Evolutionary conservation across 2,888 invertebrate species (phyloP).

Genomic region (Mamestra brassicae): DNA sequence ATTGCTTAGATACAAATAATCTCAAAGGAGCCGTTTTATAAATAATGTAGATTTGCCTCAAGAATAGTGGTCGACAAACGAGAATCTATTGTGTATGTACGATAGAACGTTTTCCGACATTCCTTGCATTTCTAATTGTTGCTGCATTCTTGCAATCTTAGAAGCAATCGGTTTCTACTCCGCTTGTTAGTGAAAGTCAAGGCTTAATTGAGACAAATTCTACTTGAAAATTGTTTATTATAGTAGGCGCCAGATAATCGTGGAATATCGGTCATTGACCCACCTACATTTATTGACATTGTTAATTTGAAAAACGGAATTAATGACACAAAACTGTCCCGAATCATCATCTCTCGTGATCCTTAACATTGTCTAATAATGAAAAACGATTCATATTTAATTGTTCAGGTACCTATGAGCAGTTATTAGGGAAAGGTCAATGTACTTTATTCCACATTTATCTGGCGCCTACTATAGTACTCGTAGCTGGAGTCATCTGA

Average conservation of each 20-base stretch:
- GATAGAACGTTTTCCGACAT: conserved; percentile 64
- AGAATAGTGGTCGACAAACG: conserved; percentile 27
- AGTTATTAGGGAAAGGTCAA: too few relatives aligned
- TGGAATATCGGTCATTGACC: too few relatives aligned
- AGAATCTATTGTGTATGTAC: conserved; percentile 41
- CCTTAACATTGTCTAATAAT: too few relatives aligned
- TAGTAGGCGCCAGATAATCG: too few relatives aligned
- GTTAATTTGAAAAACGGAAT: too few relatives aligned
- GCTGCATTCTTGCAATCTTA: conserved; percentile 44
- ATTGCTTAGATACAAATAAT: not conserved
- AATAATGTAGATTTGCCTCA: conserved; percentile 9
- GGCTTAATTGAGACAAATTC: conserved; percentile 30
- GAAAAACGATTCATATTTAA: too few relatives aligned
- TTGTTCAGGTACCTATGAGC: too few relatives aligned
- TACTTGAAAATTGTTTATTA: not conserved
- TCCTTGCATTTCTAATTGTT: conserved; percentile 66
- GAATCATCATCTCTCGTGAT: too few relatives aligned
- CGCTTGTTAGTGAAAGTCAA: conserved; percentile 26
- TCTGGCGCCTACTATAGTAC: too few relatives aligned
- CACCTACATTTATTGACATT: too few relatives aligned
- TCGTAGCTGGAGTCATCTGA: not conserved
- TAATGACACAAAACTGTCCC: too few relatives aligned
- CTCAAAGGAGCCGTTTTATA: not conserved
- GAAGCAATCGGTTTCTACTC: conserved; percentile 11
- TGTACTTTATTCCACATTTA: too few relatives aligned